A percentile compares a stretch with the other conserved stretches of the same genome.
Conservation (phyloP, 2,888 invertebrate species). For the Timema podura region DNA sequence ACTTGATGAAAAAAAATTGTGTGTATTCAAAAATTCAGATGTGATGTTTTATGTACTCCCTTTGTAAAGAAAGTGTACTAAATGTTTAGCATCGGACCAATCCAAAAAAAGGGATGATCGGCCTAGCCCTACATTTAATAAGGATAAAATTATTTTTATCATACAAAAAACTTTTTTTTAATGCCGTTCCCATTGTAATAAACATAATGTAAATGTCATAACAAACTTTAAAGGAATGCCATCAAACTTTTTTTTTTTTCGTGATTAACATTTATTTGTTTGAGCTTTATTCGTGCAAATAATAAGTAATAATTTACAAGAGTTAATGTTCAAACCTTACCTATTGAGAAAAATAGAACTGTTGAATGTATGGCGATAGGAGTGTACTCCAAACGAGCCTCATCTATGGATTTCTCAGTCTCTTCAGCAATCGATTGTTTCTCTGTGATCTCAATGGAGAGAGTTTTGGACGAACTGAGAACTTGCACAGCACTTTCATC, state of each 20-base stretch:
- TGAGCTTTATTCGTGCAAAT: background rate
- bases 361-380: conserved; percentile 88
- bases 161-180: too few relatives aligned
- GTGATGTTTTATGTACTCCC: too few relatives aligned
- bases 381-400: conserved; percentile 78
- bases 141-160: too few relatives aligned
- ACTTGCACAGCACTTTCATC: conserved; percentile 88
- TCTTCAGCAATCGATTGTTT: conserved; percentile 87
- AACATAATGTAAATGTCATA: too few relatives aligned
- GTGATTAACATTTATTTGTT: background rate
- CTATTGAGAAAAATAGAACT: conserved; percentile 85
- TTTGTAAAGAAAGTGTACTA: too few relatives aligned
- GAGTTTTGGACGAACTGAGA: conserved; percentile 81
- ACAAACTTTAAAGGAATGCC: background rate
- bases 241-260: background rate
- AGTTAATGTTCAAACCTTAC: conserved; percentile 46
- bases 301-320: background rate
- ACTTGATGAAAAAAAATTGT: too few relatives aligned
- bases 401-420: conserved; percentile 87
- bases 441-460: conserved; percentile 86
- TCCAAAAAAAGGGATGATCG: too few relatives aligned
- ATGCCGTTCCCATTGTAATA: too few relatives aligned
- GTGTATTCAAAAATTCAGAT: too few relatives aligned
- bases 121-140: too few relatives aligned
- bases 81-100: too few relatives aligned